Evolutionary conservation across 2,797 vertebrate species (phyloP).

Genomic region (Acanthurus leucopareius): DNA sequence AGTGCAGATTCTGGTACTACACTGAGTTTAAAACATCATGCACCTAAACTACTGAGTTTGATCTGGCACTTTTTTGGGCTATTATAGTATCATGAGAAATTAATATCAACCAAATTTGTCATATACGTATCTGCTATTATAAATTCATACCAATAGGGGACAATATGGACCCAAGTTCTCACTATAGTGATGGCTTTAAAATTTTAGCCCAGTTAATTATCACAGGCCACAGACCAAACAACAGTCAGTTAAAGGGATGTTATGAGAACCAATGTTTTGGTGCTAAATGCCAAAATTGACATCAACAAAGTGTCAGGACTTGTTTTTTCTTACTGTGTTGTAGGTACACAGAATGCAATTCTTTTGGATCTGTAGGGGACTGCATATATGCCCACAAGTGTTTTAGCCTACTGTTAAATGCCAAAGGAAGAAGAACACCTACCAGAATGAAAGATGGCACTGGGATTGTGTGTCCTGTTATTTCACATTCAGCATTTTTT

Average conservation of each 20-base stretch:
- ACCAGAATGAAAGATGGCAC: too few relatives aligned
- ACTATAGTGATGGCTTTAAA: neutral
- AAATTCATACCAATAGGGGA: neutral
- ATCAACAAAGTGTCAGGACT: too few relatives aligned
- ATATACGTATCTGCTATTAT: neutral
- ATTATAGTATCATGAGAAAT: neutral
- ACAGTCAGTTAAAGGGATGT: neutral
- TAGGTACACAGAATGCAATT: too few relatives aligned
- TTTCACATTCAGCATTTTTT: too few relatives aligned
- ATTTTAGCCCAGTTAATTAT: neutral
- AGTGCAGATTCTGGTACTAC: neutral
- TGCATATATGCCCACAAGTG: too few relatives aligned
- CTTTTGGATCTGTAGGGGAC: too few relatives aligned
- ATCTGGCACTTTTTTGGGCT: neutral
- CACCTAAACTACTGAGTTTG: too few relatives aligned
- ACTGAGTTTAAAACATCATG: neutral
- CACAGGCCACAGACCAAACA: neutral
- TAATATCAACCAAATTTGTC: neutral
- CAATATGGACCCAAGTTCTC: neutral
- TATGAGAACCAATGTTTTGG: neutral
- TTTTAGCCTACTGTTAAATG: too few relatives aligned
- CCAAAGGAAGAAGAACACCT: too few relatives aligned
- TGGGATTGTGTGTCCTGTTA: too few relatives aligned
- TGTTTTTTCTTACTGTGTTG: too few relatives aligned
- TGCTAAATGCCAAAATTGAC: too few relatives aligned